Conservation (phyloP, 2,797 vertebrate species). For the Vireo griseus region DNA sequence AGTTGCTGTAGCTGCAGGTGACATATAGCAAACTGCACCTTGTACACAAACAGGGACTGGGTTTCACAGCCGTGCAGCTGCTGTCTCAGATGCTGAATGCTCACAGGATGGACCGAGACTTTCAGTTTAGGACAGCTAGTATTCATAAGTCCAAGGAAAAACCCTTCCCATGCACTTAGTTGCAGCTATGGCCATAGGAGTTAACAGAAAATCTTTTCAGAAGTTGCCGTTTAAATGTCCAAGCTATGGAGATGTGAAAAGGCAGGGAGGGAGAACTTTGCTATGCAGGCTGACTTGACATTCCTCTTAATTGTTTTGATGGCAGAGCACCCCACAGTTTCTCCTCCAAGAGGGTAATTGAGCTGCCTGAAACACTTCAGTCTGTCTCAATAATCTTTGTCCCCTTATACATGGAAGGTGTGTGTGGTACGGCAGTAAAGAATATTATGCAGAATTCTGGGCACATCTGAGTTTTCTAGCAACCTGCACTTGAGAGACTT, state of each 20-base stretch:
- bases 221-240: background rate
- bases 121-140: background rate
- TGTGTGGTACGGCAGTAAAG: background rate
- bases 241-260: background rate
- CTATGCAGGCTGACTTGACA: background rate
- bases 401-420: no score
- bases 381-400: background rate
- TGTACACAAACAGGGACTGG: accelerated
- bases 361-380: background rate
- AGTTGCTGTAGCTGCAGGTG: background rate
- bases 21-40: background rate
- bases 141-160: background rate
- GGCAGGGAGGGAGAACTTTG: background rate
- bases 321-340: background rate
- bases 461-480: background rate
- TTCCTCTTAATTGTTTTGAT: background rate
- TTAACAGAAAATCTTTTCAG: background rate
- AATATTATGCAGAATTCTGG: background rate
- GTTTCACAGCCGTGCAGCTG: background rate
- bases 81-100: background rate
- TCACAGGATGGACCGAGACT: background rate
- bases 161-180: background rate
- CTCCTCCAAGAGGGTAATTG: background rate
- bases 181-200: background rate
- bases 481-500: background rate